Evolutionary conservation across 2,888 invertebrate species (phyloP), one percentile per base, ranked within the genome.

Genomic region (Uloborus plumipes): DNA sequence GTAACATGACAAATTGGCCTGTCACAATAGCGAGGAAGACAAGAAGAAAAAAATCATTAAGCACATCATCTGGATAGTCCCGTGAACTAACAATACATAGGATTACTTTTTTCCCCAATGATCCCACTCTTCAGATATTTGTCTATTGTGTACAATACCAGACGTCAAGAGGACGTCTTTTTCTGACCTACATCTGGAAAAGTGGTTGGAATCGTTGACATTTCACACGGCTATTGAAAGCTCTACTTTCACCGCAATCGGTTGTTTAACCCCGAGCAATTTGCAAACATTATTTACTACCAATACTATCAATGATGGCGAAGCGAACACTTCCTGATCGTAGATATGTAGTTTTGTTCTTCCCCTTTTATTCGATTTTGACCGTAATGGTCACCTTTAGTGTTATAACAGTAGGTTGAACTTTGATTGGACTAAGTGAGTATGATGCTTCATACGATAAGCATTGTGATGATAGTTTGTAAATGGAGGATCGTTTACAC

Each of bases 201-300:
- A 72, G 50, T 26, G 20, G 71, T 58, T 39, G 55, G 74, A 66
- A 79, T 66, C 22, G 58, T 39, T 26, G 66, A 51, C 51, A 79
- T 26, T 79, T 79, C 78, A 79, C 78, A 79, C 78, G 78, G 72
- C 26, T 61, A 72, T 79, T 61, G 72, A 55, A 77, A 72, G 65
- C 47, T 59, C 78, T 59, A 71, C 47, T 72, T 79, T 61, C 22
- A 22, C 14, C 16, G 47, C 64, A 55, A 62, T 49, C 49, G 66
- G 53, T 49, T 66, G 47, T 66, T 78, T 79, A 72, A 79, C 72
- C 59, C 47, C 64, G 50, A 26, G 49, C 55, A 65, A 47, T 65
- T 31, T 71, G 26, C 65, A 61, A 64, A 77, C 69, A 70, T 69
- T 66, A 64, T 22, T 65, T 39, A 66, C 20, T 47, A 51, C 47